Base-by-base conservation (phyloP, 2,113 vertebrate genomes). In the Lepidothrix coronata region DNA sequence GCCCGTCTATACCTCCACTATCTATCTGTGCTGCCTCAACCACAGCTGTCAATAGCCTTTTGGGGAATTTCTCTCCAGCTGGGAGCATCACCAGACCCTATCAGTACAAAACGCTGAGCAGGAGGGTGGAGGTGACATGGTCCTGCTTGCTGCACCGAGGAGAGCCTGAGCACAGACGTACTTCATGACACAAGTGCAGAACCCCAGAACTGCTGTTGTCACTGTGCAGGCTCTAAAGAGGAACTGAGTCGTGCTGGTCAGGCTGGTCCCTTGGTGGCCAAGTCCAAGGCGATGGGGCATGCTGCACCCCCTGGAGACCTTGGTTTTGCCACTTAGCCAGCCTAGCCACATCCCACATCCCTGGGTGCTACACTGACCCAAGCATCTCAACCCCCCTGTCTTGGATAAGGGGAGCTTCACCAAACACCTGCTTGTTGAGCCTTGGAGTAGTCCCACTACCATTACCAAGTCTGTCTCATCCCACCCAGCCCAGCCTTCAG, bases 51-150 rank as follows among this genome's bases (percentile, higher is more conserved):
- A 1, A 85, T 85, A 75, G 49, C 31, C 8, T 12, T 78, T 76
- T 81, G 74, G 83, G 22, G 41, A 44, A 68, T 77, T 78, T 88
- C 61, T 74, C 23, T 88, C 57, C 73, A 75, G 39, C 72, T 22
- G 46, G 61, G 62, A 85, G 23, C 12, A 9, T 35, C 67, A 41
- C 30, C 18, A 52, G 62, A 72, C 20, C 61, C 66, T 3, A 2
- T 17, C 0, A 0, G 30, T n/a, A 22, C 37, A 59, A 46, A 75
- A 44, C 13, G 8, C 41, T 7, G 15, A 73, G 54, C 3, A 0
- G 37, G 2, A 37, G 14, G 7, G 16, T 3, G 3, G n/a, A 57
- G 33, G 21, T 39, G 14, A 57, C 58, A 21, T 0, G 0, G 51
- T 44, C 43, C 55, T 74, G 30, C 14, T 35, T 49, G 25, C 51